Percentiles rank a stretch among this genome's conserved stretches.
phyloP scores from a whole-genome alignment of 1,140 invertebrate genomes.

The Brachionus angularis region DNA sequence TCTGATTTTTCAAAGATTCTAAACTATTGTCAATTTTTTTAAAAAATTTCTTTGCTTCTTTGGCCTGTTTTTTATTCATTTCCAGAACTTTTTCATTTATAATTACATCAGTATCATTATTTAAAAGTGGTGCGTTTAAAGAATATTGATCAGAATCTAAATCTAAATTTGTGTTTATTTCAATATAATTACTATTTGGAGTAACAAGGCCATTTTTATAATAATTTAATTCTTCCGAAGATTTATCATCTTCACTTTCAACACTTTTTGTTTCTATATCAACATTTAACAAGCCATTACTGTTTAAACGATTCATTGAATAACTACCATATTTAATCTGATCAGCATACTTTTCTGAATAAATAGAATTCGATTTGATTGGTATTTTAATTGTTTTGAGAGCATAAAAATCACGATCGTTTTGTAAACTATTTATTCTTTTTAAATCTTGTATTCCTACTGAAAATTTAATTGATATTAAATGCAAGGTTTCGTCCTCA shows the following conservation, averaged over 20 bases:
- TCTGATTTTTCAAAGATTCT: constrained; percentile 22
- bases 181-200: too few species aligned
- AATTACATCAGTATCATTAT: not conserved
- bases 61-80: constrained; percentile 1
- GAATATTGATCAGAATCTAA: not conserved
- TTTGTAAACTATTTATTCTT: constrained; percentile 37
- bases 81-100: not conserved
- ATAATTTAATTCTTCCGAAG: constrained; percentile 1
- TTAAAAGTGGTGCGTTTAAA: constrained; percentile 15
- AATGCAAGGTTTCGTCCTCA: constrained; percentile 30
- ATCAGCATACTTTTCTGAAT: constrained; percentile 17
- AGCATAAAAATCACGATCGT: constrained; percentile 32
- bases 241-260: constrained; percentile 39
- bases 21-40: constrained; percentile 28
- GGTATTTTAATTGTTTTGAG: constrained; percentile 26
- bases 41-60: constrained; percentile 26
- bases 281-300: not conserved
- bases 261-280: constrained; percentile 12
- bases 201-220: too few species aligned
- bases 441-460: constrained; percentile 27
- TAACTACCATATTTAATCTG: constrained; percentile 1
- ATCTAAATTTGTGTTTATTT: not conserved
- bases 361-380: constrained; percentile 31
- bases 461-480: constrained; percentile 35
- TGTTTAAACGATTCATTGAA: not conserved